Evolutionary conservation across 2,888 invertebrate genomes (phyloP), one percentile per base, ranked within the genome.

Genomic region (Chymomyza caudatula): DNA sequence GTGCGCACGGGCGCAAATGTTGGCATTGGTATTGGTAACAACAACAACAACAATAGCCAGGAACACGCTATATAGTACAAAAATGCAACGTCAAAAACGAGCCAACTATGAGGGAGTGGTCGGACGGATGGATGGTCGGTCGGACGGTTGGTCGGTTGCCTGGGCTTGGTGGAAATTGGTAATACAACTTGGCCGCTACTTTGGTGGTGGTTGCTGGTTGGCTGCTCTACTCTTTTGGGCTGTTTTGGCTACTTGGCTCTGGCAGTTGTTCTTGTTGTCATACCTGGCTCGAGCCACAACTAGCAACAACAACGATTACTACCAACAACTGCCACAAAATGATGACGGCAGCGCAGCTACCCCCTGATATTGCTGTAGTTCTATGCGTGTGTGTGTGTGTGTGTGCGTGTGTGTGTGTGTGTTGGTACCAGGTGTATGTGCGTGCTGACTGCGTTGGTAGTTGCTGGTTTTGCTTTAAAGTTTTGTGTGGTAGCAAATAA

Each of bases 401-500:
- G 11, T 20, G 11, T 47, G 53, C 17, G 58, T 67, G 76, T 69
- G 78, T 71, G 49, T 73, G 60, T 63, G 64, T 56, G 60, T 19
- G 63, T 72, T 71, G 64, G 70, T 73, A 65, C 61, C 70, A 47
- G 20, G 56, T 56, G 56, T 19, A 56, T 56, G 56, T 42, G 56
- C 42, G 37, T 56, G 56, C 37, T n/a, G 37, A 19, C 37, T 15
- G 55, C 42, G 56, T n/a, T 19, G 56, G 19, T 19, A 51, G 56
- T 19, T 56, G 19, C 59, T 17, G 19, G 43, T 20, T 69, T 71
- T 85, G 78, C 84, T 87, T 79, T 87, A 85, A 86, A 86, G 80
- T 87, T 85, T 84, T 84, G 87, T 82, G 79, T 81, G 84, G 85
- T 78, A 88, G 83, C 88, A 90, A 90, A 89, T 89, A 89, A 87